Conservation (phyloP, 2,113 vertebrate species). For the Periophthalmus modestus region DNA sequence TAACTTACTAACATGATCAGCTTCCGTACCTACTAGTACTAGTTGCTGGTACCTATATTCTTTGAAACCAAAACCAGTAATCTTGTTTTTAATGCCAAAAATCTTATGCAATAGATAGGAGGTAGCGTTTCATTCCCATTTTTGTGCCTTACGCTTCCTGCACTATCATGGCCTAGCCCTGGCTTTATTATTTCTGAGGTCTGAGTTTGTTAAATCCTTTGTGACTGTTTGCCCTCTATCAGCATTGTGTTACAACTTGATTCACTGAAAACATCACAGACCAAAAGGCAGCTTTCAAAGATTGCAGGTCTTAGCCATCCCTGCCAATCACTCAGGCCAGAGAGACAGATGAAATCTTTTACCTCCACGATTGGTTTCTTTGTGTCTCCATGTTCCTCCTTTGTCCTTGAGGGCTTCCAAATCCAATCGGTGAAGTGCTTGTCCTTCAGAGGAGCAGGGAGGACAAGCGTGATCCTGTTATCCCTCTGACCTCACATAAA, state of each 20-base stretch:
- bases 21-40: background rate
- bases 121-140: too few relatives aligned
- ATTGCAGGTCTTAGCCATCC: conserved; percentile 49
- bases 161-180: conserved; percentile 7
- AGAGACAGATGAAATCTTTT: conserved; percentile 70
- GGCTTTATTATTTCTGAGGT: conserved; percentile 30
- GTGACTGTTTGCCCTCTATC: conserved; percentile 41
- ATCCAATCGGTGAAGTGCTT: conserved; percentile 72
- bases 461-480: conserved; percentile 76
- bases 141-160: conserved; percentile 4
- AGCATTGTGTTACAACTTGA: conserved; percentile 10
- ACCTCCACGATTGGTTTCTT: conserved; percentile 65
- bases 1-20: background rate
- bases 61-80: too few relatives aligned
- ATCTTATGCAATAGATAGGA: too few relatives aligned
- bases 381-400: conserved; percentile 59
- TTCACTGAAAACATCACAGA: conserved; percentile 16
- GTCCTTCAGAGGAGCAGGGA: conserved; percentile 69
- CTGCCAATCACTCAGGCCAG: conserved; percentile 69
- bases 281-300: conserved; percentile 52
- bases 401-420: conserved; percentile 74
- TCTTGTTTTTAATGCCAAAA: too few relatives aligned
- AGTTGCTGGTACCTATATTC: too few relatives aligned
- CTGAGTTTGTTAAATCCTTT: conserved; percentile 22
- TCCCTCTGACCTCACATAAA: conserved; percentile 71